phyloP scores from a whole-genome alignment of 2,888 invertebrate genomes.

The Pyrochroa serraticornis region DNA sequence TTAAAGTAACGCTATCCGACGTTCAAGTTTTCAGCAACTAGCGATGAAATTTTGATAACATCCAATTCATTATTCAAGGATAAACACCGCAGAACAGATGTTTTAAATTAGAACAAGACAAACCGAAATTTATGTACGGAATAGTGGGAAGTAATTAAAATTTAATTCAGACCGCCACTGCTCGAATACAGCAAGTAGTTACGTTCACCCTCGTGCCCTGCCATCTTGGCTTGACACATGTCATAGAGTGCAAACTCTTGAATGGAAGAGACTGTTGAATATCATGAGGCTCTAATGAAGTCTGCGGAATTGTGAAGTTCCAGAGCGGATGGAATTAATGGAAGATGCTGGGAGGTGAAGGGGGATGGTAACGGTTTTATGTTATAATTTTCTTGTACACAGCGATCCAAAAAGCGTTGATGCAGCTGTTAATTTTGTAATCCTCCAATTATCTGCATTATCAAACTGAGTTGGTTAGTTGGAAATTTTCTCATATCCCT shows the following conservation, averaged over 20 bases:
- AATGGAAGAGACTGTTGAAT: conserved; percentile 23
- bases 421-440: too few relatives aligned
- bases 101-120: conserved; percentile 21
- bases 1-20: conserved; percentile 13
- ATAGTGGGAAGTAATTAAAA: conserved; percentile 31
- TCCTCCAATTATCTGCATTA: too few relatives aligned
- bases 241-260: conserved; percentile 24
- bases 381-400: too few relatives aligned
- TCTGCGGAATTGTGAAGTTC: conserved; percentile 6
- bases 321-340: conserved; percentile 11
- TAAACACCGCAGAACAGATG: conserved; percentile 19
- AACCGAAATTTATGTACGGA: conserved; percentile 29
- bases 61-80: conserved; percentile 21
- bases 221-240: conserved; percentile 35
- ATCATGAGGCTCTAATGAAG: conserved; percentile 11
- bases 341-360: too few relatives aligned
- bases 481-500: too few relatives aligned
- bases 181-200: conserved; percentile 29
- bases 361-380: too few relatives aligned
- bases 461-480: too few relatives aligned
- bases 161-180: conserved; percentile 30
- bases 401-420: too few relatives aligned
- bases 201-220: conserved; percentile 22
- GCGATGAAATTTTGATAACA: conserved; percentile 13
- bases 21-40: conserved; percentile 5